Base-by-base conservation (phyloP, 2,797 vertebrate species). In the Artibeus lituratus region DNA sequence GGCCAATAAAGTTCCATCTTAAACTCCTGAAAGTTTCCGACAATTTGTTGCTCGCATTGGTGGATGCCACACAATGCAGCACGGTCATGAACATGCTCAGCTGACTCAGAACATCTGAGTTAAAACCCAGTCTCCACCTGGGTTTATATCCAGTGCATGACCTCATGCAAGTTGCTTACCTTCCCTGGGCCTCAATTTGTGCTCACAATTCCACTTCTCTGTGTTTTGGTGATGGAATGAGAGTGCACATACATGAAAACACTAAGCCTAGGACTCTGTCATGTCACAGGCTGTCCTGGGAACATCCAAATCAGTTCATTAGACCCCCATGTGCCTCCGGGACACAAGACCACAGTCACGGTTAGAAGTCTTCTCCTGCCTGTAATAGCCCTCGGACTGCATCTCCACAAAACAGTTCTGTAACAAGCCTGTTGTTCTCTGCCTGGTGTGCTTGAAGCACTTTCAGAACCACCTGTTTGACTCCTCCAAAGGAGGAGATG, bases 401-500 rank as follows among this genome's bases (percentile, higher is more conserved):
- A 82, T 91, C 82, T 94, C 88, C 0, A 29, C 59, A 94, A 96
- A 93, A 59, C 88, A 73, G 84, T 74, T 67, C 49, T 90, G 76
- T 94, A 94, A 97, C 91, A 89, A 96, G 65, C n/a, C 80, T 94
- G 80, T 74, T 95, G 82, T 96, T 94, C 69, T 95, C 96, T 84
- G n/a, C 95, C 84, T 94, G 78, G 76, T 37, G 29, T 81, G 62
- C 77, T 84, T 74, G 44, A 92, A 92, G 67, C 74, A 74, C 82
- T 82, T 89, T 96, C 62, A 93, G 90, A 95, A 94, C 53, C 95
- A 97, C 95, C 96, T 97, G 94, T 97, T 94, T 94, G 94, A 74
- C 67, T 96, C 32, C 32, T 44, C 39, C 53, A 80, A 42, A 42
- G 7, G 39, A 42, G 55, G 77, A 96, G 74, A 51, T 73, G 29